Percentiles rank a stretch among this genome's conserved stretches.
These are phyloP conservation scores for Meloidogyne exigua DNA, from an alignment of 1,140 invertebrate genomes.

Conservation along the genomic window DNA sequence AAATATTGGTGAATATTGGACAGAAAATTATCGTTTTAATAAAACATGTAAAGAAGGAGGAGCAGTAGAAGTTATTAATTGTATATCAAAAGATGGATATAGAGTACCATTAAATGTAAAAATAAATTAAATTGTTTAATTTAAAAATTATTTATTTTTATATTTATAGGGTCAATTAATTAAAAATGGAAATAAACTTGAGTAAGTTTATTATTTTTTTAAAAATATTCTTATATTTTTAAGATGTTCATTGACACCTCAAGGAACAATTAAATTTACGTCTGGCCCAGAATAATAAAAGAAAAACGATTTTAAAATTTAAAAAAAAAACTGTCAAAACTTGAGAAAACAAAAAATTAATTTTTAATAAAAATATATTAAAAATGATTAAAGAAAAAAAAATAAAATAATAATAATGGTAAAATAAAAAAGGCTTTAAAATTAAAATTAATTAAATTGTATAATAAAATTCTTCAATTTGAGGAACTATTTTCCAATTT, in stretches of 20 bases:
- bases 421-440: background rate
- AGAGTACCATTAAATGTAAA: slow-evolving; percentile 43
- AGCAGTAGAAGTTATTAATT: slow-evolving; percentile 55
- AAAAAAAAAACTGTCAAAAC: no score
- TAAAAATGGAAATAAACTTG: slow-evolving; percentile 3
- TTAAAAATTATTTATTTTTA: background rate
- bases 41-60: slow-evolving; percentile 46
- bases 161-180: slow-evolving; percentile 25
- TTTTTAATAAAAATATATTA: no score
- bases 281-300: slow-evolving; percentile 34
- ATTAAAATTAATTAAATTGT: background rate
- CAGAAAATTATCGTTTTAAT: slow-evolving; percentile 54
- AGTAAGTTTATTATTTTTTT: background rate
- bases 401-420: no score
- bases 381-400: no score
- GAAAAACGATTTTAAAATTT: background rate
- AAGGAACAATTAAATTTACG: slow-evolving; percentile 49
- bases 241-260: slow-evolving; percentile 44
- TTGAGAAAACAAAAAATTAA: no score
- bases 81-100: slow-evolving; percentile 48
- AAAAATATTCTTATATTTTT: slow-evolving; percentile 17
- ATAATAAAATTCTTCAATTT: slow-evolving; percentile 13
- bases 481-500: background rate
- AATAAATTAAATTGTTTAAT: slow-evolving; percentile 8
- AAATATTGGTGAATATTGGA: slow-evolving; percentile 43